Conservation (phyloP, 2,113 vertebrate genomes). For the Peucedramus taeniatus region DNA sequence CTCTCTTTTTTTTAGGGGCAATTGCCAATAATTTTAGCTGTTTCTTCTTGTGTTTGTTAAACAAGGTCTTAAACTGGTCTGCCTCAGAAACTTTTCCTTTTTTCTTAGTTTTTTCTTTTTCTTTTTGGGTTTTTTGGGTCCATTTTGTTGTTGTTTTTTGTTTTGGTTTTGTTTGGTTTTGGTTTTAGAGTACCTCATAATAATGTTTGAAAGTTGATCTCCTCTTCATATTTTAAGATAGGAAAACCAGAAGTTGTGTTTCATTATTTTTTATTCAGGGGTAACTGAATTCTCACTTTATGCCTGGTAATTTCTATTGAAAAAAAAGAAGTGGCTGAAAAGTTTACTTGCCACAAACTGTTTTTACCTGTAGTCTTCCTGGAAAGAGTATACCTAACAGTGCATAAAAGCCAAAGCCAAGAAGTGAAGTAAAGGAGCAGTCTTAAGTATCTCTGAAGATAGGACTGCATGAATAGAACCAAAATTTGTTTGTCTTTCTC, state of each 20-base stretch:
- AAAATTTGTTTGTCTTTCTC: not conserved
- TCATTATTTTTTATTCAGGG: not conserved
- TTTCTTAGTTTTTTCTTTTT: not conserved
- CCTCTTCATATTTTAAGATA: not conserved
- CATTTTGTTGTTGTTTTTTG: fast-evolving
- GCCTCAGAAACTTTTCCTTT: not conserved
- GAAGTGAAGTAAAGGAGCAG: not conserved
- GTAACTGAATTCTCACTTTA: not conserved
- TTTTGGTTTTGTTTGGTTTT: not conserved
- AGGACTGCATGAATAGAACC: not conserved
- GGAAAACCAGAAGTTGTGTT: not conserved
- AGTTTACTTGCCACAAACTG: not conserved
- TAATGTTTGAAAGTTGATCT: not conserved
- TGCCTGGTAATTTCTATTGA: not conserved
- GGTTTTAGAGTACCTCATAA: not conserved
- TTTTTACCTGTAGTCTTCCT: not conserved
- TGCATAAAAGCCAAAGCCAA: not conserved
- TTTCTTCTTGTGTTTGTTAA: not conserved
- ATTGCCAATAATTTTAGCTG: not conserved
- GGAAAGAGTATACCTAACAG: not conserved
- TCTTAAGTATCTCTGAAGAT: not conserved
- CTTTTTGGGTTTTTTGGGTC: fast-evolving
- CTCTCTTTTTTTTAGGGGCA: not conserved
- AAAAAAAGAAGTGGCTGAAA: not conserved
- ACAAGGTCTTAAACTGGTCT: not conserved